Base-by-base conservation (phyloP, 2,797 vertebrate genomes). In the Falco naumanni region DNA sequence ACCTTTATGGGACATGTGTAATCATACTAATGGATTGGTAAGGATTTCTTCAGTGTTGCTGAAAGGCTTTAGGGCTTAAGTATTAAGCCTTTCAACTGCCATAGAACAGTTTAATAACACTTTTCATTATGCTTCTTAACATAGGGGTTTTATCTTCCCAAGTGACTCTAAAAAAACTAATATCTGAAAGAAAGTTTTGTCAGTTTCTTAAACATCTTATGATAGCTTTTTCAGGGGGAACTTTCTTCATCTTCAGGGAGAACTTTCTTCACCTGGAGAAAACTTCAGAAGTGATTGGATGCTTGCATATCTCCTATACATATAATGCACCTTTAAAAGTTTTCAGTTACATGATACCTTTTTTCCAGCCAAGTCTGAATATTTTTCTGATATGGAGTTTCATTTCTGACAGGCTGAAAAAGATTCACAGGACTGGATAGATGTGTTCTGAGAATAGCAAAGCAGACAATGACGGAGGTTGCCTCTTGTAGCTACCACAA, bases 1-100 rank as follows among this genome's bases (percentile, higher is more conserved):
- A 96, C 99, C 99, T 13, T 97, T 99, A 14, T 99, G 99, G 99
- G 99, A 99, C 98, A 99, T 99, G 99, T 99, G 99, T 95, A 99
- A 99, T 97, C 99, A 99, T 97, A 99, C 99, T 91, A 99, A 99
- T 20, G 99, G 99, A 95, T 98, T 99, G 99, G 99, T 99, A 98
- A 98, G 96, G 72, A 84, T 93, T 92, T 88, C 41, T 72, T 87
- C 29, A 39, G 54, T 66, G 56, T 57, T 43, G 88, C 47, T 94
- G 74, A 72, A 84, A 81, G 50, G 60, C 20, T 29, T 87, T 81
- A 76, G 10, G 26, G 24, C 54, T 93, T 77, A 84, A 91, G 26
- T 75, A 48, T 92, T 92, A 77, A 68, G 45, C 66, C 47, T 87
- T 76, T 86, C 26, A 72, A 71, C 56, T 80, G 11, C 54, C n/a